Evolutionary conservation across 2,113 vertebrate genomes (phyloP), one percentile per base, ranked within the genome.

Genomic region (Hymenochirus boettgeri): DNA sequence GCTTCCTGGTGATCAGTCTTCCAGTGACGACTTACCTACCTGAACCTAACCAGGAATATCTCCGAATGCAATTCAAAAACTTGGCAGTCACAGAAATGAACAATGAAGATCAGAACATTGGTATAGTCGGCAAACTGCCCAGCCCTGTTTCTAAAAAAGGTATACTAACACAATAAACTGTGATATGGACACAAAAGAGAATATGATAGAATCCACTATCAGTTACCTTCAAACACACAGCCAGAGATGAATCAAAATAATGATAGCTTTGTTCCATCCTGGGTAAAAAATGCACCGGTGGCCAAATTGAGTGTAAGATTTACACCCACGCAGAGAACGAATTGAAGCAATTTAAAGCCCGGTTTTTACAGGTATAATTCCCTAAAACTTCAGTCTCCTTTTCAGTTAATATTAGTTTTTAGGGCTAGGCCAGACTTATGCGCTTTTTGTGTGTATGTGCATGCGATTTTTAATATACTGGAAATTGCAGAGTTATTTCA

Each of bases 241-340:
- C 1, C 33, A 27, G 51, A 39, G 45, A 59, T 7, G 2, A n/a
- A 11, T n/a, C 13, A 46, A 42, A 55, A 25, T 19, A 9, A 63
- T 24, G 71, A 73, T 53, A 81, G 82, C 23, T 74, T 65, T 21
- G 83, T 90, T 0, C 90, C 92, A 10, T 57, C 66, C 52, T 95
- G 92, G 92, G 82, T 95, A 65, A 86, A 75, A 75, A 76, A 85
- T 19, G 81, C 92, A 19, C 88, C 90, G 9, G 82, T 84, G 54
- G 24, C 75, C 48, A 71, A 48, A 25, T 76, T 95, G 73, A 71
- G 80, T 11, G 92, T 95, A 31, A 86, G 90, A 3, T 93, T 95
- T 71, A 94, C 91, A 10, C 80, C 82, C 76, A 85, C 0, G 88
- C 92, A 1, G 81, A 91, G 77, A 79, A 29, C 67, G 81, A 93